Evolutionary conservation across 2,888 invertebrate genomes (phyloP).

Genomic region (Chironomus riparius): DNA sequence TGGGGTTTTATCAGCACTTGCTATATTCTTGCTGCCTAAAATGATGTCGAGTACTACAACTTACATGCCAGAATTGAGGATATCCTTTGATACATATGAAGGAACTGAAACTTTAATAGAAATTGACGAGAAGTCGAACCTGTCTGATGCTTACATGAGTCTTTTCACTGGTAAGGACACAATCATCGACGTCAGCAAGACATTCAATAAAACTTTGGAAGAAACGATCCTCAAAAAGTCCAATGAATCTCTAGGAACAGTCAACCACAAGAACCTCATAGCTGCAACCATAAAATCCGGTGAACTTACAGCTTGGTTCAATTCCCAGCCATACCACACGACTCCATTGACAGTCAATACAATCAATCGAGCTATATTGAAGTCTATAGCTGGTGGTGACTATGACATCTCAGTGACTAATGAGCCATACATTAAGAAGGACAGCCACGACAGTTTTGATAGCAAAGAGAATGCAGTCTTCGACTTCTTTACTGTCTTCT

Average conservation of each 20-base stretch:
- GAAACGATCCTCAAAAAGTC: not conserved
- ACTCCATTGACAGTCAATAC: slow-evolving; percentile 57
- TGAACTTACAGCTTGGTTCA: slow-evolving; percentile 58
- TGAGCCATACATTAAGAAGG: not conserved
- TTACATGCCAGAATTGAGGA: not conserved
- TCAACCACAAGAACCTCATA: slow-evolving; percentile 48
- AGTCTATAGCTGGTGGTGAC: slow-evolving; percentile 28
- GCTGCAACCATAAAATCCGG: slow-evolving; percentile 45
- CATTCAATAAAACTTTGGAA: not conserved
- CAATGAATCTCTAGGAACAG: slow-evolving; percentile 6
- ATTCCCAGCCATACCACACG: slow-evolving; percentile 69
- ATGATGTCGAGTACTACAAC: too few relatives aligned
- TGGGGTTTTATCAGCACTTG: not conserved
- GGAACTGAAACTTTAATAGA: not conserved
- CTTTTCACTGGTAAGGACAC: not conserved
- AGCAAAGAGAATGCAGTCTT: not conserved
- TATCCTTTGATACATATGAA: not conserved
- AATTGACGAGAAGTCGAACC: not conserved
- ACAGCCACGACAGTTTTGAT: not conserved
- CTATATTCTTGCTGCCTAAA: not conserved
- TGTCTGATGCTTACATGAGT: not conserved
- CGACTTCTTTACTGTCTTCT: not conserved
- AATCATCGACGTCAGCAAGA: not conserved
- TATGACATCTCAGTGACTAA: not conserved
- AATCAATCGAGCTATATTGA: slow-evolving; percentile 53